Percentiles rank a stretch among this genome's conserved stretches.
phyloP scores from a whole-genome alignment of 2,797 vertebrate species.

The Podarcis lilfordi region DNA sequence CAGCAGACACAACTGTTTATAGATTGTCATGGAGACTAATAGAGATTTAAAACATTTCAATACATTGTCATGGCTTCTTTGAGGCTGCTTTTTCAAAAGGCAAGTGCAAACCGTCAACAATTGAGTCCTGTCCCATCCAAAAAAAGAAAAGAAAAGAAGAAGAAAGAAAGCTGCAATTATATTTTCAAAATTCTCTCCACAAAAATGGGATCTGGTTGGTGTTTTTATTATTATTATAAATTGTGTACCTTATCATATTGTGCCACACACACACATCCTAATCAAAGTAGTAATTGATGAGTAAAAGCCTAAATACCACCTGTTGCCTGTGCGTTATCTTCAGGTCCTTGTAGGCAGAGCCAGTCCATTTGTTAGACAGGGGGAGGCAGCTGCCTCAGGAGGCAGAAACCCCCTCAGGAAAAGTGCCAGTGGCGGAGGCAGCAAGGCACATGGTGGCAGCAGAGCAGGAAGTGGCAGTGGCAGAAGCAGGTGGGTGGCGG shows the following conservation, averaged over 20 bases:
- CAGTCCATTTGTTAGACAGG: too few species aligned
- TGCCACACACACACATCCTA: background rate
- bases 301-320: background rate
- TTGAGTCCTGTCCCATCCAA: background rate
- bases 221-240: background rate
- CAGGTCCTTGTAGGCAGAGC: too few species aligned
- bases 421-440: too few species aligned
- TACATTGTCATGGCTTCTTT: conserved; percentile 40
- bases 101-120: background rate
- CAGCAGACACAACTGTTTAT: conserved; percentile 59
- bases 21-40: conserved; percentile 67
- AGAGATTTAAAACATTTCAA: conserved; percentile 45
- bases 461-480: too few species aligned
- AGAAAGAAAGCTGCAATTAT: background rate
- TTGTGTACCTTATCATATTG: background rate
- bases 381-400: too few species aligned
- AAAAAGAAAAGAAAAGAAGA: background rate
- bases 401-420: too few species aligned
- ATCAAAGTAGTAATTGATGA: background rate
- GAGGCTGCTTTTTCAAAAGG: conserved; percentile 39
- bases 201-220: background rate
- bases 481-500: too few species aligned
- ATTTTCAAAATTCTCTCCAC: background rate
- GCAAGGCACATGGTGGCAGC: too few species aligned
- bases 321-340: background rate